Evolutionary conservation across 2,113 vertebrate genomes (phyloP), one percentile per base, ranked within the genome.

Genomic region (Otocyon megalotis): DNA sequence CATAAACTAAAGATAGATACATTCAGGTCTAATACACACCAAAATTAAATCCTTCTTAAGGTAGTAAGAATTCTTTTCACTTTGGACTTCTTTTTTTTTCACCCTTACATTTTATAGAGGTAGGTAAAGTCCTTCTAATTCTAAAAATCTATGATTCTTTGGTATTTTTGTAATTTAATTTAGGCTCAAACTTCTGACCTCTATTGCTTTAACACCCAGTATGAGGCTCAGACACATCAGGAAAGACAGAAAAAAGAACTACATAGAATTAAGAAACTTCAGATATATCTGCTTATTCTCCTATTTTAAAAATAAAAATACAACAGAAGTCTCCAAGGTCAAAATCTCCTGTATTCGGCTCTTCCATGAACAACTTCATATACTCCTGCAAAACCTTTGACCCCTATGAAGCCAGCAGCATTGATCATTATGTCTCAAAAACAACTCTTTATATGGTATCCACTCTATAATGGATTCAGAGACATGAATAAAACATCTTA

Each of bases 401-500:
- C 97, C 97, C 94, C 96, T 8, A 94, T 54, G 97, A 98, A 98
- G 96, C 93, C 97, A 97, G 96, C 94, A 92, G 97, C 91, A 97
- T 97, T 98, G 92, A 95, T 98, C 98, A 99, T 99, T 98, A 98
- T 88, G 97, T 88, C 90, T 98, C 97, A 98, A 96, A 97, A 98
- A 97, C 92, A 98, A 98, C 94, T 58, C 94, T 97, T 98, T 96
- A 95, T 96, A 97, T 96, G 90, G 89, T 93, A 97, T 94, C 95
- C 96, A 97, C 95, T 90, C 94, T 98, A 98, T 98, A 98, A 98
- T 98, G 96, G 98, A 98, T 98, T 98, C 98, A 98, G 97, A 98
- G 98, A 95, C 62, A 88, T 98, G 99, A 99, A 99, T 99, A 99
- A 98, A 99, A 97, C 98, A 97, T 98, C 96, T 98, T 99, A 98